Percentiles rank a stretch among this genome's conserved stretches.
These are phyloP conservation scores for Agriopis aurantiaria DNA, from an alignment of 2,888 invertebrate genomes.

Conservation along the genomic window DNA sequence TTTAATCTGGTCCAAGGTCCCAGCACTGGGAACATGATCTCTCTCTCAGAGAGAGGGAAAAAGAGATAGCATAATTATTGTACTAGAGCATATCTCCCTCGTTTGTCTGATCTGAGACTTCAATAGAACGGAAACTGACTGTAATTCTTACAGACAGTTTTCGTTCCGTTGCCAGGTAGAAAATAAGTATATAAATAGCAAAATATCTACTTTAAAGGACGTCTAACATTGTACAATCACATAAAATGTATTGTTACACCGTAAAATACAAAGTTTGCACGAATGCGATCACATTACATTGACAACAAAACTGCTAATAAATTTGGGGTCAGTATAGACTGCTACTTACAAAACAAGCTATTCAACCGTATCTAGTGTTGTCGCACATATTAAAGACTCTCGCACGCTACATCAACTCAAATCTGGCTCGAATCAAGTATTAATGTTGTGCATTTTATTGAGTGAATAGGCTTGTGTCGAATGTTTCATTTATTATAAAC, in stretches of 20 bases:
- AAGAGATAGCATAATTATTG: too few species aligned
- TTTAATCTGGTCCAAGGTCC: too few species aligned
- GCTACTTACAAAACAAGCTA: slow-evolving; percentile 42
- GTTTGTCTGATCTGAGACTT: too few species aligned
- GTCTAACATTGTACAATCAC: slow-evolving; percentile 4
- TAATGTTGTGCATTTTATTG: neutral
- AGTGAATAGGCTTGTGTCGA: too few species aligned
- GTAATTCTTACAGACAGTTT: too few species aligned
- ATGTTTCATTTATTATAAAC: too few species aligned
- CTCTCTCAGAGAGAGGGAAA: too few species aligned
- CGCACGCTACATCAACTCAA: neutral
- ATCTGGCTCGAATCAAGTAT: neutral
- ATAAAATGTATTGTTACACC: neutral
- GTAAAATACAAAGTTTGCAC: slow-evolving; percentile 12
- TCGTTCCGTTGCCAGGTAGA: too few species aligned
- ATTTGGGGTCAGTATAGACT: slow-evolving; percentile 24
- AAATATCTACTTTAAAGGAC: neutral
- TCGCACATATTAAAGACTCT: neutral
- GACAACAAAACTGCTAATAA: slow-evolving; percentile 26
- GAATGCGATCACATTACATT: slow-evolving; percentile 8
- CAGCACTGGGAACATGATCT: too few species aligned
- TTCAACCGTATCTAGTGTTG: neutral
- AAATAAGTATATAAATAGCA: too few species aligned
- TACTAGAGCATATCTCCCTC: too few species aligned
- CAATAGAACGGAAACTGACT: too few species aligned